Evolutionary conservation across 2,113 vertebrate species (phyloP), one percentile per base, ranked within the genome.

Genomic region (Equus quagga): DNA sequence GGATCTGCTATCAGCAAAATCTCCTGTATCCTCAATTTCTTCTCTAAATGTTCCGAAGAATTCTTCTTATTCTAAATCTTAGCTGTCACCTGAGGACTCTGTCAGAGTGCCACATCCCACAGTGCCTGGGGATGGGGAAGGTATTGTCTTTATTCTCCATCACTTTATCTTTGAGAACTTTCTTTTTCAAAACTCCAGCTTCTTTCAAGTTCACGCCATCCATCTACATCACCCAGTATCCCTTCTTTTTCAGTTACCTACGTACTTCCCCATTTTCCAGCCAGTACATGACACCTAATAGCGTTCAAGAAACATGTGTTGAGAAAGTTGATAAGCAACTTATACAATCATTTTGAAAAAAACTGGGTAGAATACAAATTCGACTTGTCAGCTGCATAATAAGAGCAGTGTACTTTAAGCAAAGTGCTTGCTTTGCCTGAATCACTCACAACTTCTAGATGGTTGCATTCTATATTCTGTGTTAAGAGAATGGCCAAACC

Each of bases 401-500:
- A 87, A 93, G 56, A 84, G 12, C 62, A 8, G 8, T 44, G 58
- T 15, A 33, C 56, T 58, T 79, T 23, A 82, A 88, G 44, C 13
- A 85, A 87, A 96, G 62, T 14, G 18, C 2, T 26, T 13, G 0
- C 49, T 58, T 84, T 78, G 28, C 76, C 46, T 41, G 49, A 88
- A 60, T 87, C 41, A 33, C 65, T 95, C 54, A 70, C 8, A 12
- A 1, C 17, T 58, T 67, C 70, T 86, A 84, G 18, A 41, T 62
- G 75, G 64, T 94, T 95, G 36, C 19, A 51, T 49, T 78, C 56
- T 69, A 51, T 79, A n/a, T 44, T 78, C 23, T 86, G 18, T 89
- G 31, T 94, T 46, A 96, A 80, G 49, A 95, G 96, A 89, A 13
- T 7, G 6, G 75, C 60, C 79, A 58, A 96, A 70, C 44, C 36